Percentiles rank a stretch among this genome's conserved stretches.
Conservation (phyloP, 2,797 vertebrate species). For the Simalia tracyae region DNA sequence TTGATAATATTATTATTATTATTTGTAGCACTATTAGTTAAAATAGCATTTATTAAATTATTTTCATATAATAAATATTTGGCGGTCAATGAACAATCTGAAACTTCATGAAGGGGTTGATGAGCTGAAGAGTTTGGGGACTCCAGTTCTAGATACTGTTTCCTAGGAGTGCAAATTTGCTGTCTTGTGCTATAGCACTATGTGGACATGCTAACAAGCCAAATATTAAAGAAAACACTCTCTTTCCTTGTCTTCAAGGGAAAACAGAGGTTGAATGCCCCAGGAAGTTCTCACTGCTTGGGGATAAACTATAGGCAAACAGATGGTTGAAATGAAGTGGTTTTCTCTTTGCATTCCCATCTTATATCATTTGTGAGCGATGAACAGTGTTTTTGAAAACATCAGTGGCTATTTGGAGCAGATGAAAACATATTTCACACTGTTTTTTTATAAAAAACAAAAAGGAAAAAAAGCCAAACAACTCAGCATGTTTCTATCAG, state of each 20-base stretch:
- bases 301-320: constrained; percentile 32
- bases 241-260: neutral
- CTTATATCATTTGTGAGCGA: constrained; percentile 51
- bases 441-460: constrained; percentile 37
- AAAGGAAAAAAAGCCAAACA: constrained; percentile 48
- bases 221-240: neutral
- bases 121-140: neutral
- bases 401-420: constrained; percentile 53
- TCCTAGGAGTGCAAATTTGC: neutral
- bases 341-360: constrained; percentile 50
- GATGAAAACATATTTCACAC: constrained; percentile 56
- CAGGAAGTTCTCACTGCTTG: neutral
- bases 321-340: constrained; percentile 46
- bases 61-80: neutral
- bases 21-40: neutral
- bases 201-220: neutral
- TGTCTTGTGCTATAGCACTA: neutral
- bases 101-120: neutral
- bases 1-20: neutral
- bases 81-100: neutral
- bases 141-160: neutral
- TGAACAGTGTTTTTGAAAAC: constrained; percentile 46
- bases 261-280: neutral
- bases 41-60: neutral
- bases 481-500: constrained; percentile 60